A percentile compares a stretch with the other conserved stretches of the same genome.
Conservation (phyloP, 2,797 vertebrate genomes). For the Parotocinclus haroldoi region DNA sequence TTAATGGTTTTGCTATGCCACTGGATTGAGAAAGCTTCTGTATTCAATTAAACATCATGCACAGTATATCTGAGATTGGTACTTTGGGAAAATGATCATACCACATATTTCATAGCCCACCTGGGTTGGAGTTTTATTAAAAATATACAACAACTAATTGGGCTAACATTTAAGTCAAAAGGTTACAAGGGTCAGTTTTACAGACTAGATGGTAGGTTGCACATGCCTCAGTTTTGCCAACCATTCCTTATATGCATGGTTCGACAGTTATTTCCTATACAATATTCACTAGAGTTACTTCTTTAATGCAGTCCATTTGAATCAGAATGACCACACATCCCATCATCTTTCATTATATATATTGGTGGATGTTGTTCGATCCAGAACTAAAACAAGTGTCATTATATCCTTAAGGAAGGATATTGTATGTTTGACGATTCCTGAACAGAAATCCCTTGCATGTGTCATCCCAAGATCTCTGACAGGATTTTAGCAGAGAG, state of each 20-base stretch:
- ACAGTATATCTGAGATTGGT: conserved; percentile 59
- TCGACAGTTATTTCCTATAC: conserved; percentile 33
- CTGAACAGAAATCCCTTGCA: conserved; percentile 11
- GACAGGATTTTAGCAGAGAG: conserved; percentile 16
- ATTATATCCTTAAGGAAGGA: conserved; percentile 11
- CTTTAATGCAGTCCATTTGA: conserved; percentile 38
- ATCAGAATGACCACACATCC: conserved; percentile 11
- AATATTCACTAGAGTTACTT: conserved; percentile 29
- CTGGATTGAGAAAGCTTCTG: conserved; percentile 63
- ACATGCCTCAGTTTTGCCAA: conserved; percentile 41
- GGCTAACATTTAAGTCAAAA: conserved; percentile 38
- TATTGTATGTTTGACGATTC: neutral
- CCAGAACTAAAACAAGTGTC: conserved; percentile 10
- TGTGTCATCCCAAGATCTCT: conserved; percentile 10
- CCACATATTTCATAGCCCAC: neutral
- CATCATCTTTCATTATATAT: neutral
- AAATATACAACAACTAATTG: conserved; percentile 36
- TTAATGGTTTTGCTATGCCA: conserved; percentile 58
- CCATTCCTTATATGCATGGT: conserved; percentile 36
- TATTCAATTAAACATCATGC: conserved; percentile 69
- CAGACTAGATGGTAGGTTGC: conserved; percentile 22
- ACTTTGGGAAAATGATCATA: conserved; percentile 40
- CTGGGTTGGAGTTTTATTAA: conserved; percentile 29
- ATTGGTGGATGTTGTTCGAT: neutral
- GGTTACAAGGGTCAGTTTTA: conserved; percentile 32